Base-by-base conservation (phyloP, 2,797 vertebrate species). In the Chaetodon trifasciatus region DNA sequence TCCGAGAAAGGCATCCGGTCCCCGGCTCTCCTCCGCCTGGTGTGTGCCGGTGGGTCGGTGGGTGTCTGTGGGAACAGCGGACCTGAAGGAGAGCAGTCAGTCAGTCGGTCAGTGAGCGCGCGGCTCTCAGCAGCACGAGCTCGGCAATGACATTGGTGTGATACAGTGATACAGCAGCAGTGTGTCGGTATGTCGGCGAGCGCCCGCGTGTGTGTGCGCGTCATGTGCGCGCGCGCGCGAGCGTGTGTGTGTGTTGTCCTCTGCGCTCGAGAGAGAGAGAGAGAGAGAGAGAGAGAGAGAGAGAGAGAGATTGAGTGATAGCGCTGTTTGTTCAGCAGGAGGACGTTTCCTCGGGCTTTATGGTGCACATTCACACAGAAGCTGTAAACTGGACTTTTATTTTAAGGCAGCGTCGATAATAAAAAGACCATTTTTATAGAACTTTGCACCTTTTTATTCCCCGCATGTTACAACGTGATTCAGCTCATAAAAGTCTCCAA, bases 151-250 rank as follows among this genome's bases (percentile, higher is more conserved):
- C 90, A 93, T 88, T 74, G 92, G 89, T 83, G 89, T 66, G 79
- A 76, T 70, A 42, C 85, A 79, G 81, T 58, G 79, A 69, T 56
- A 56, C 63, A 4, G 67, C 70, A 11, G 70, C 44, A 79, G 81
- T 90, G 93, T 95, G 93, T 92, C 85, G 92, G 92, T 93, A 91
- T 94, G 91, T 81, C 76, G 71, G 79, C 65, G 62, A 72, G 83
- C 60, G 86, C 40, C 60, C 79, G 88, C 67, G 86, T 67, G 73
- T 83, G 85, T 62, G 70, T 2, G 80, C 15, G 74, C 32, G 67
- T 37, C 82, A 83, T 61, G 70, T 1, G 80, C 15, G 74, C 35
- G 67, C 35, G 67, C 32, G 87, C 49, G 42, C 1, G 35, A n/a
- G 57, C 5, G 32, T 44, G 74, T 3, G 70, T 58, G 82, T 37